phyloP scores from a whole-genome alignment of 1,140 invertebrate genomes.

The Tetragonula clypearis region DNA sequence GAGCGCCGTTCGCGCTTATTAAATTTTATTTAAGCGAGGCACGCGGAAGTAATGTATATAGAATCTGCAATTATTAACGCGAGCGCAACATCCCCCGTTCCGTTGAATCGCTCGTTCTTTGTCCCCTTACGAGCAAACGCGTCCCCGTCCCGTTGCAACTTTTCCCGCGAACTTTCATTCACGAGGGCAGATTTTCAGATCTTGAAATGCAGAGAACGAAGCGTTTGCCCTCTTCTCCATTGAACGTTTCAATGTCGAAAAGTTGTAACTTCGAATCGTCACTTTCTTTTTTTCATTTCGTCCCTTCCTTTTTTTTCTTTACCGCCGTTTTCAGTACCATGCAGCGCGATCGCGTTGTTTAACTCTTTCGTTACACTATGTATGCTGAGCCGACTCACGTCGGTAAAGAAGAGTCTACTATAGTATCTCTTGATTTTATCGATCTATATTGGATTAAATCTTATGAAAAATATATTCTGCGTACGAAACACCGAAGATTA shows the following conservation, averaged over 20 bases:
- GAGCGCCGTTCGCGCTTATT: neutral
- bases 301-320: neutral
- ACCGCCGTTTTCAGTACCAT: too few relatives aligned
- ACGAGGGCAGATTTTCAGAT: neutral
- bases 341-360: too few relatives aligned
- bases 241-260: slow-evolving; percentile 11
- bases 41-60: neutral
- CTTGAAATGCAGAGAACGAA: neutral
- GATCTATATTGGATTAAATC: too few relatives aligned
- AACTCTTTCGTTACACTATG: too few relatives aligned
- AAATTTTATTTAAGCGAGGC: slow-evolving; percentile 38
- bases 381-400: too few relatives aligned
- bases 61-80: slow-evolving; percentile 28
- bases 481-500: too few relatives aligned
- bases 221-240: neutral
- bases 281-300: neutral
- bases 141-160: too few relatives aligned
- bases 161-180: neutral
- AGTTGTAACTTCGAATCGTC: neutral
- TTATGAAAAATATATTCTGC: too few relatives aligned
- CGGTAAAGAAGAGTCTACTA: too few relatives aligned
- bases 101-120: neutral
- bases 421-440: too few relatives aligned
- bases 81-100: neutral
- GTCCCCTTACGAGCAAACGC: neutral